Evolutionary conservation across 2,797 vertebrate species (phyloP), one percentile per base, ranked within the genome.

Genomic region (Delichon dasypus): DNA sequence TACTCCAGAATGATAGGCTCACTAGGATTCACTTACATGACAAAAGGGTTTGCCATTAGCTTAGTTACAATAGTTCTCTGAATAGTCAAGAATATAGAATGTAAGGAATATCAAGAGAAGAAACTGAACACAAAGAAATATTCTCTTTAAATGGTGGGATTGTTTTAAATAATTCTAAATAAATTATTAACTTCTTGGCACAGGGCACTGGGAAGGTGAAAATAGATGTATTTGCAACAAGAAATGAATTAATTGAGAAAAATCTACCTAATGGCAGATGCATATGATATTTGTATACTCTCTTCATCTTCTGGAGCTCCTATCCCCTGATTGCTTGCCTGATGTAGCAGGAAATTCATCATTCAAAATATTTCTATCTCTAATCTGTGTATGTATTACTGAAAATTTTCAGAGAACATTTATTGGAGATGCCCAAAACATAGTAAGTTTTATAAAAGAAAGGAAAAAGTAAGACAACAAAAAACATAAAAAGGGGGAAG

Each of bases 401-500:
- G 8, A 32, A 4, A 64, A 25, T 60, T 87, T 75, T 68, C 36
- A 68, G 45, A 54, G 15, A 58, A 42, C 3, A 40, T 5, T 48
- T 62, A 20, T n/a, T 55, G 40, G 18, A 34, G 9, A 36, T 54
- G 4, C 5, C 42, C 22, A 47, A 81, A 81, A 25, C 7, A 30
- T 11, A 18, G 1, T 9, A 47, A 64, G 3, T 19, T 72, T 58
- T 67, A 50, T 4, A 58, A 45, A 67, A 76, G 30, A 44, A 51
- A 71, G 3, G 13, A 21, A 75, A 74, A 62, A 29, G 1, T 22
- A 19, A 57, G 32, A 45, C 34, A 50, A 45, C 3, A 54, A 32
- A 53, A 53, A 51, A 8, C 13, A 70, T 0, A 30, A 13, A 36
- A 9, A 2, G 1, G 2, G 7, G 3, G 2, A 15, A 16, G 5